These are phyloP conservation scores for Lordiphosa fenestrarum DNA, from an alignment of 2,888 invertebrate species.

Conservation along the genomic window DNA sequence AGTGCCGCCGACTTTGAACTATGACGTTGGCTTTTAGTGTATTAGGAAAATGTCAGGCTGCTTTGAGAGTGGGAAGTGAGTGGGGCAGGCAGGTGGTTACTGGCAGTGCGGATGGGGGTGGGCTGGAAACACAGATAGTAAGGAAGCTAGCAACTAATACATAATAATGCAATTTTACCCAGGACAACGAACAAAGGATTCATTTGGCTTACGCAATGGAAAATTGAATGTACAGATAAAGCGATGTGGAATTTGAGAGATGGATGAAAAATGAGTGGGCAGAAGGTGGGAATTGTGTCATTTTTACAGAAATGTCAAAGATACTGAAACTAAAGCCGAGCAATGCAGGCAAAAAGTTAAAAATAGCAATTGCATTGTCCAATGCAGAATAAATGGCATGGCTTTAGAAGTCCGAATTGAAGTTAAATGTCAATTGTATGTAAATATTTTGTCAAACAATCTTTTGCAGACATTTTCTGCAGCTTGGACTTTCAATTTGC, in stretches of 20 bases:
- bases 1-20: slow-evolving; percentile 64
- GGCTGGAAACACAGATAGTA: not conserved
- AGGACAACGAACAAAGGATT: slow-evolving; percentile 52
- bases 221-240: slow-evolving; percentile 13
- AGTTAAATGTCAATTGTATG: no score
- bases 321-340: slow-evolving; percentile 17
- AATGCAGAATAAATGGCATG: no score
- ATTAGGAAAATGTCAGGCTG: slow-evolving; percentile 52
- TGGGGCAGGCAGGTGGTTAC: slow-evolving; percentile 1
- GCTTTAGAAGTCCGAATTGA: no score
- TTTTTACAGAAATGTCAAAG: not conserved
- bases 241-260: not conserved
- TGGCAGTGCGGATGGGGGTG: not conserved
- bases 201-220: slow-evolving; percentile 42
- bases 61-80: slow-evolving; percentile 6
- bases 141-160: slow-evolving; percentile 41
- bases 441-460: no score
- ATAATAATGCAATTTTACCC: slow-evolving; percentile 62
- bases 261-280: not conserved
- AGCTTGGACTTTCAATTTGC: no score
- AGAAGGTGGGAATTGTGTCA: not conserved
- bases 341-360: not conserved
- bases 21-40: slow-evolving; percentile 67
- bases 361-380: no score
- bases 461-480: no score